Evolutionary conservation across 2,888 invertebrate genomes (phyloP), one percentile per base, ranked within the genome.

Genomic region (Drosophila formosana): DNA sequence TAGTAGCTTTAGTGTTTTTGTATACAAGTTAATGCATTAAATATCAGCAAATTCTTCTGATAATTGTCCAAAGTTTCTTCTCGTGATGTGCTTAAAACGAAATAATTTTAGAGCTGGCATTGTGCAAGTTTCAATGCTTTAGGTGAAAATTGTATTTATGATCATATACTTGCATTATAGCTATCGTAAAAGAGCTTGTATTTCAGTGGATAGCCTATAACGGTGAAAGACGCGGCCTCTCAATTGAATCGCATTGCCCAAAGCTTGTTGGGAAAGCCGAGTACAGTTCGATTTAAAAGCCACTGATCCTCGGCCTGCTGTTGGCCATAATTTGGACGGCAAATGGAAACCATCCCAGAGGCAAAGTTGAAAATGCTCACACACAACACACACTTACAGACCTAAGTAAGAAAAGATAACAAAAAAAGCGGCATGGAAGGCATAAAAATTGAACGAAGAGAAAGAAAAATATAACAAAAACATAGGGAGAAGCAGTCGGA

Each of bases 391-490:
- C 41, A 28, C 5, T 6, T 45, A 23, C 41, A 68, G 7, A 26
- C 23, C 23, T 8, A 65, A 49, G 23, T 43, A 43, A 57, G 46
- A 46, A 39, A 26, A 78, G 23, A 66, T 47, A 67, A 58, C 49
- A 53, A 67, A 57, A 68, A 65, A 37, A 13, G 30, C 64, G 57
- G 50, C 76, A 79, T 86, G 70, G 72, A 72, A 41, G 39, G 18
- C 18, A 41, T 41, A 23, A 25, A 81, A 57, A 65, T 63, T 57
- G 34, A 72, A 64, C 53, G 60, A 72, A 70, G 51, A 45, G 41
- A 45, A 61, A 45, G 49, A 52, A 61, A 50, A 58, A 57, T 58
- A 56, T 62, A 53, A 61, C n/a, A 50, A 61, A 51, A 50, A 52
- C 57, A 55, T 45, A 45, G 45, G 25, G 2, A 45, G 23, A 26